These are phyloP conservation scores for Rafetus swinhoei DNA, from an alignment of 2,113 vertebrate species.

Conservation along the genomic window DNA sequence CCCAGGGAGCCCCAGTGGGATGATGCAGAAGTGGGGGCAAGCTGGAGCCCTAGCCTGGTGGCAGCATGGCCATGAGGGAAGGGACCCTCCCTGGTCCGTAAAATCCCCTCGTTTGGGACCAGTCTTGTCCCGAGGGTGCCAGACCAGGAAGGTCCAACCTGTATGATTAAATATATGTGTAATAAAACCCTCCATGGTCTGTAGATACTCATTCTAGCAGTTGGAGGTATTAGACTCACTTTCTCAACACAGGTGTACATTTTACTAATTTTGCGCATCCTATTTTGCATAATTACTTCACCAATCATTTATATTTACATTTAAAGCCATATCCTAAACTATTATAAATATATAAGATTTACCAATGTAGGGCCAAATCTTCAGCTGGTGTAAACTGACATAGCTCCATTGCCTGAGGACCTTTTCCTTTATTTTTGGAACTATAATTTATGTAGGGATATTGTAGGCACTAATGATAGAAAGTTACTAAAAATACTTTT, in stretches of 20 bases:
- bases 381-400: background rate
- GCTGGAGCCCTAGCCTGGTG: too few relatives aligned
- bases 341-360: conserved; percentile 22
- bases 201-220: conserved; percentile 27
- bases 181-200: conserved; percentile 4
- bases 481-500: conserved; percentile 13
- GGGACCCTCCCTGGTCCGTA: too few relatives aligned
- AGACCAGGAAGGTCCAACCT: background rate
- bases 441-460: conserved; percentile 30
- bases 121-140: too few relatives aligned
- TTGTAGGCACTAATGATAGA: background rate
- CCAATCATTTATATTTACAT: conserved; percentile 49
- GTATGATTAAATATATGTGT: background rate
- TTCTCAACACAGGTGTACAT: conserved; percentile 37
- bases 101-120: too few relatives aligned
- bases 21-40: too few relatives aligned
- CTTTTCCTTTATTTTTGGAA: background rate
- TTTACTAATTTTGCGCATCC: conserved; percentile 32
- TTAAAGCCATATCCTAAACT: conserved; percentile 42
- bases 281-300: conserved; percentile 38
- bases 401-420: background rate
- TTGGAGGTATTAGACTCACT: conserved; percentile 45
- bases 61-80: too few relatives aligned
- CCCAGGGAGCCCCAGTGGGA: too few relatives aligned
- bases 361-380: background rate